These are phyloP conservation scores for Listronotus oregonensis DNA, from an alignment of 1,140 invertebrate species.

Conservation along the genomic window DNA sequence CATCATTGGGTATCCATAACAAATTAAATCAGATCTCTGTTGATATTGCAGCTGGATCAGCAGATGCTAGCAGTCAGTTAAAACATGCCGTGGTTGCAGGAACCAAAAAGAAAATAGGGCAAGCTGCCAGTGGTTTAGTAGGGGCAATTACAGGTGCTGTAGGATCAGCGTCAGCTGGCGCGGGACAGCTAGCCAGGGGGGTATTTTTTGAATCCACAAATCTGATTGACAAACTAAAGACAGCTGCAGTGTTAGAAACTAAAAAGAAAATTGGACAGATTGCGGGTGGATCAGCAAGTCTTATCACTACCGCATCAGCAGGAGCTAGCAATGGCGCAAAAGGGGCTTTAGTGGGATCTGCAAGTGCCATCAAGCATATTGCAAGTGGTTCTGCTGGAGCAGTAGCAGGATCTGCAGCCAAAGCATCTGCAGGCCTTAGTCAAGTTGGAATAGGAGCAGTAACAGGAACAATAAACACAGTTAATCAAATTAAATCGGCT, in stretches of 20 bases:
- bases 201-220: constrained; percentile 13
- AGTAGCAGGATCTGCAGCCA: background rate
- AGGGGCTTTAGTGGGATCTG: background rate
- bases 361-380: background rate
- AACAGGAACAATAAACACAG: background rate
- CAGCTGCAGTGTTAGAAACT: constrained; percentile 2
- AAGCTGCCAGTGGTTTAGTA: constrained; percentile 19
- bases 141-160: constrained; percentile 20
- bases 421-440: background rate
- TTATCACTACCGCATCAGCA: constrained; percentile 1
- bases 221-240: constrained; percentile 16
- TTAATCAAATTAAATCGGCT: background rate
- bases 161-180: constrained; percentile 25
- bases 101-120: constrained; percentile 22
- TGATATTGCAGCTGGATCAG: constrained; percentile 14
- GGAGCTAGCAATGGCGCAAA: background rate
- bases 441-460: background rate
- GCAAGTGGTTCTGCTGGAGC: background rate
- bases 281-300: constrained; percentile 11
- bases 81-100: constrained; percentile 17
- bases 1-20: constrained; percentile 10
- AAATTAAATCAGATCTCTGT: constrained; percentile 19
- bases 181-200: constrained; percentile 19
- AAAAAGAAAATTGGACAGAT: constrained; percentile 11
- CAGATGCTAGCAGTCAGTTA: constrained; percentile 15